phyloP scores from a whole-genome alignment of 2,113 vertebrate genomes.

The Furnarius figulus region DNA sequence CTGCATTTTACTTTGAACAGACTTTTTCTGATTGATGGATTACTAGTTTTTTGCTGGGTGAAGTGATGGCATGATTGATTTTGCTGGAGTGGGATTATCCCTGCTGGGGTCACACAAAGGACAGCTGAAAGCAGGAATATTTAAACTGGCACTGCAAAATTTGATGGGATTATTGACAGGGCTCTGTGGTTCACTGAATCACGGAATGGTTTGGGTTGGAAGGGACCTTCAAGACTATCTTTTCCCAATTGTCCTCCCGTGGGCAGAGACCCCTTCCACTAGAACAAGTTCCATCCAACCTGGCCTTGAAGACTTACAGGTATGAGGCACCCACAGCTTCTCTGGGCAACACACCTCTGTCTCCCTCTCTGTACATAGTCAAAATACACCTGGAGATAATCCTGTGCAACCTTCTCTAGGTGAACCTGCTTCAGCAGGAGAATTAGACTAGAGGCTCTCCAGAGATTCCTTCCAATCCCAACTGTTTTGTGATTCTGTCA shows the following conservation, averaged over 20 bases:
- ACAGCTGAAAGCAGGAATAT: not conserved
- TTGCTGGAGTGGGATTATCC: not conserved
- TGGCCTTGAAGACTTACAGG: not conserved
- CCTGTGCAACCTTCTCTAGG: not conserved
- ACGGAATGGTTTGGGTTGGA: not conserved
- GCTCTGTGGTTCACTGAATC: not conserved
- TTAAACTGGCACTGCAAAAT: not conserved
- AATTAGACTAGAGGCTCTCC: not conserved
- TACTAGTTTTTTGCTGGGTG: not conserved
- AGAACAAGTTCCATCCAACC: fast-evolving
- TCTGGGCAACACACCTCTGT: not conserved
- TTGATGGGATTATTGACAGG: not conserved
- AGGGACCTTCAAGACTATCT: not conserved
- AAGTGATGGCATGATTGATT: fast-evolving
- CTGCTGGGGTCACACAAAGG: not conserved
- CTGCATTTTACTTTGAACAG: not conserved
- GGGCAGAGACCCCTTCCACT: not conserved
- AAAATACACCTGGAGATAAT: not conserved
- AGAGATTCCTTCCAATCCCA: not conserved
- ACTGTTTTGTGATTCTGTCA: fast-evolving
- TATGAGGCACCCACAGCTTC: not conserved
- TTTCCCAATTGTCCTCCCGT: not conserved
- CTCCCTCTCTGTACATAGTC: not conserved
- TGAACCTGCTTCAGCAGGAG: not conserved
- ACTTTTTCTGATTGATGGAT: not conserved